phyloP scores from a whole-genome alignment of 2,797 vertebrate genomes.

The Macropus fuliginosus region DNA sequence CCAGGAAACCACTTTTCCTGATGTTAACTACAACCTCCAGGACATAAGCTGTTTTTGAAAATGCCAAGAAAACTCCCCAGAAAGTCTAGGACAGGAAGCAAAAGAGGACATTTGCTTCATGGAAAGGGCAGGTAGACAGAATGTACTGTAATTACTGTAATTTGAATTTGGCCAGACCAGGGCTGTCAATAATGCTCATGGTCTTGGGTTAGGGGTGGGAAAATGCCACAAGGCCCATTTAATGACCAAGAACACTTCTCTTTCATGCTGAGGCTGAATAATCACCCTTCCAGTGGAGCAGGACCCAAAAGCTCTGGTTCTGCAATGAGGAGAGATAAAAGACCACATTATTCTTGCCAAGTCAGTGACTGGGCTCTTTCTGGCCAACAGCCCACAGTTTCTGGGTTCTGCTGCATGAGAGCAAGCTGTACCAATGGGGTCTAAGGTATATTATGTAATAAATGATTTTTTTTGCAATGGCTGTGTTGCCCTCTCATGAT shows the following conservation, averaged over 20 bases:
- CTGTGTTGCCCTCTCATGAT: not conserved
- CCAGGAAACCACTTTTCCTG: slow-evolving; percentile 4
- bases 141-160: slow-evolving; percentile 61
- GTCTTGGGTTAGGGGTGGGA: slow-evolving; percentile 5
- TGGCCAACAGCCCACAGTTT: not conserved
- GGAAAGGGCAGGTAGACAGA: slow-evolving; percentile 32
- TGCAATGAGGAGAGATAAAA: rapidly evolving
- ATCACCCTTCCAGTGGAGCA: not conserved
- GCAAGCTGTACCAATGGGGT: not conserved
- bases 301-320: rapidly evolving
- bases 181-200: slow-evolving; percentile 58
- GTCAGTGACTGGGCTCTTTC: not conserved
- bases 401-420: not conserved
- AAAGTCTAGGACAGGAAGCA: slow-evolving; percentile 21
- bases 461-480: not conserved
- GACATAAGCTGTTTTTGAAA: slow-evolving; percentile 51
- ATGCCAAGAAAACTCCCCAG: slow-evolving; percentile 50
- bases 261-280: not conserved
- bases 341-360: rapidly evolving
- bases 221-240: slow-evolving; percentile 51
- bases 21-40: not conserved
- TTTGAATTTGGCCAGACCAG: slow-evolving; percentile 66
- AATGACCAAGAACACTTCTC: slow-evolving; percentile 47
- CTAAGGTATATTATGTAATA: not conserved
- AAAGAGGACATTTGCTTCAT: not conserved